These are phyloP conservation scores for Onychomys leucogaster DNA, from an alignment of 2,797 vertebrate genomes.

Conservation along the genomic window DNA sequence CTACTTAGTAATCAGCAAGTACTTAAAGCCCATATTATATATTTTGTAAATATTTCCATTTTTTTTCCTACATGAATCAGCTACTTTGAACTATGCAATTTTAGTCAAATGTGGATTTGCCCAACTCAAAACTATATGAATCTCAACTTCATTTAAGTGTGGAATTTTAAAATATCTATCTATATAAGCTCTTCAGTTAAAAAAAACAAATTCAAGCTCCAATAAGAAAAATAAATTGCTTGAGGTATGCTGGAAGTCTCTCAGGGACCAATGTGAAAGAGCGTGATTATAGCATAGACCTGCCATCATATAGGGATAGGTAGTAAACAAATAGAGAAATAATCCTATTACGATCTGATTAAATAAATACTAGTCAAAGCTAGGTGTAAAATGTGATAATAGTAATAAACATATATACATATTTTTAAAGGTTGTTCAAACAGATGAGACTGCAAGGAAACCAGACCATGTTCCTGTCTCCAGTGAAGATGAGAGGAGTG, in stretches of 20 bases:
- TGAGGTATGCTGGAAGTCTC: not conserved
- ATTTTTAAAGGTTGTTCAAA: conserved; percentile 93
- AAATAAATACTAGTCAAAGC: conserved; percentile 33
- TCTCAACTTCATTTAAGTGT: conserved; percentile 34
- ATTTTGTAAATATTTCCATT: not conserved
- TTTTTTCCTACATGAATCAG: conserved; percentile 8
- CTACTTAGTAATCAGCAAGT: not conserved
- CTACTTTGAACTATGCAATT: conserved; percentile 1
- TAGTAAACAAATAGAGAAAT: not conserved
- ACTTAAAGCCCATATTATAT: not conserved
- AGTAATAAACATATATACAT: conserved; percentile 43
- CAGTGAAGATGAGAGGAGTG: conserved; percentile 97
- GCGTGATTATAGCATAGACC: not conserved
- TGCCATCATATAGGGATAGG: not conserved
- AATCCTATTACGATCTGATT: not conserved
- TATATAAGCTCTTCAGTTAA: not conserved
- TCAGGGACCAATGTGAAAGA: conserved; percentile 17
- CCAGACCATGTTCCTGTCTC: conserved; percentile 94
- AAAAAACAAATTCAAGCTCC: not conserved
- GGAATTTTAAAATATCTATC: conserved; percentile 22
- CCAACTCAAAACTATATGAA: conserved; percentile 40
- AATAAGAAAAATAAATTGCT: conserved; percentile 29
- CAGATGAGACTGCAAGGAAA: conserved; percentile 96
- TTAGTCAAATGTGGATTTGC: conserved; percentile 45
- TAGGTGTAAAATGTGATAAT: not conserved